phyloP scores from a whole-genome alignment of 2,888 invertebrate species.

The Dynastes maya region DNA sequence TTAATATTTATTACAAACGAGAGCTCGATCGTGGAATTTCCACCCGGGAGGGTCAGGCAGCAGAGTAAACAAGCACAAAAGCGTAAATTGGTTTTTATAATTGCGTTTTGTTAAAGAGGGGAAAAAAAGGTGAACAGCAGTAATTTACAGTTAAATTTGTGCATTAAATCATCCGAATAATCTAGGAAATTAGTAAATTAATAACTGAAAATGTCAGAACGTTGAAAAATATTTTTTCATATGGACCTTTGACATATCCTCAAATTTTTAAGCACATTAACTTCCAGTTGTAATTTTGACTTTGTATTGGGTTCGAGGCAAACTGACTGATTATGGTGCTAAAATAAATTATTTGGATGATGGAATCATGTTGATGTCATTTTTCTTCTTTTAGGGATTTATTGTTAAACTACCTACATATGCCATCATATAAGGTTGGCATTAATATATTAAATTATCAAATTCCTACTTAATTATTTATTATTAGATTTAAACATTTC shows the following conservation, averaged over 20 bases:
- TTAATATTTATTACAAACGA: conserved; percentile 22
- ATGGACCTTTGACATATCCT: too few species aligned
- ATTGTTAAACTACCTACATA: background rate
- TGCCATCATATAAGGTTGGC: background rate
- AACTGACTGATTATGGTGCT: background rate
- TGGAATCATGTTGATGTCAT: background rate
- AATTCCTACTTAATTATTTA: background rate
- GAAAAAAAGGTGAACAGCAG: too few species aligned
- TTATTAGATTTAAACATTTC: background rate
- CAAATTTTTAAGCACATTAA: too few species aligned
- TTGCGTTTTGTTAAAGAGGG: too few species aligned
- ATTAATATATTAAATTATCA: background rate
- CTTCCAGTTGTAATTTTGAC: too few species aligned
- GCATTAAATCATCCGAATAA: too few species aligned
- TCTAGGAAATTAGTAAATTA: too few species aligned
- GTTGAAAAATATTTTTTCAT: too few species aligned
- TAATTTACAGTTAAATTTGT: too few species aligned
- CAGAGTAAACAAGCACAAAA: too few species aligned
- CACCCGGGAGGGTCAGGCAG: background rate
- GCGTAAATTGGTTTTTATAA: conserved; percentile 12
- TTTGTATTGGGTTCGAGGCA: too few species aligned
- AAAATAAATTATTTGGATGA: background rate
- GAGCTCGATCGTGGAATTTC: background rate
- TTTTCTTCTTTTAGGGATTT: background rate
- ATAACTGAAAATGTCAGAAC: too few species aligned